A percentile compares a stretch with the other conserved stretches of the same genome.
phyloP scores from a whole-genome alignment of 2,797 vertebrate genomes.

The Macropodus opercularis region DNA sequence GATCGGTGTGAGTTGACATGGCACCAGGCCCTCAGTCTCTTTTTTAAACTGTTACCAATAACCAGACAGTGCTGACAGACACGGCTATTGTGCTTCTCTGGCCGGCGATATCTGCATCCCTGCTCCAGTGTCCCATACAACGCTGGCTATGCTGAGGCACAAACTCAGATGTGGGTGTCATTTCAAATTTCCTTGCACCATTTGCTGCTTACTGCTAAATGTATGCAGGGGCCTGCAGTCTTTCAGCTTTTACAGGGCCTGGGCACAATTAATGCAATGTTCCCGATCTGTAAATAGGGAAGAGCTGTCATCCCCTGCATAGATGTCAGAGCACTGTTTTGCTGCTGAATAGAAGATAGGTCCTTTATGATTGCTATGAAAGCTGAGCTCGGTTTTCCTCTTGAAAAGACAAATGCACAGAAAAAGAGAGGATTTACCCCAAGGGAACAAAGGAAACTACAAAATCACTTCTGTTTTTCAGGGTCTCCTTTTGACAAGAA shows the following conservation, averaged over 20 bases:
- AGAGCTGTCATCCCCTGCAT: slow-evolving; percentile 68
- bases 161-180: slow-evolving; percentile 49
- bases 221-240: slow-evolving; percentile 56
- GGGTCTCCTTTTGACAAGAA: slow-evolving; percentile 70
- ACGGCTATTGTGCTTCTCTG: slow-evolving; percentile 58
- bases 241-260: slow-evolving; percentile 44
- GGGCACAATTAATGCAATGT: slow-evolving; percentile 64
- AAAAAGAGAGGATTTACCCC: slow-evolving; percentile 64
- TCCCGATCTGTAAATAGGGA: slow-evolving; percentile 50
- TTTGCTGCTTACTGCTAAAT: slow-evolving; percentile 40
- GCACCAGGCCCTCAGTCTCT: slow-evolving; percentile 36
- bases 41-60: slow-evolving; percentile 64
- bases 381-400: slow-evolving; percentile 69
- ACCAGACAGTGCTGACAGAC: slow-evolving; percentile 74
- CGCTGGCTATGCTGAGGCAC: slow-evolving; percentile 17
- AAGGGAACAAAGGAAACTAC: slow-evolving; percentile 65
- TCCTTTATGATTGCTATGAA: slow-evolving; percentile 71
- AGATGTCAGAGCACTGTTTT: slow-evolving; percentile 58
- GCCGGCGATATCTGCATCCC: slow-evolving; percentile 57
- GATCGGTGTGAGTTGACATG: slow-evolving; percentile 40
- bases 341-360: slow-evolving; percentile 66
- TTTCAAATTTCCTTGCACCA: slow-evolving; percentile 62
- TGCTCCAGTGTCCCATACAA: slow-evolving; percentile 15
- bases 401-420: slow-evolving; percentile 69
- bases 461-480: slow-evolving; percentile 66